These are phyloP conservation scores for Pipra filicauda DNA, from an alignment of 2,113 vertebrate genomes.

Conservation along the genomic window DNA sequence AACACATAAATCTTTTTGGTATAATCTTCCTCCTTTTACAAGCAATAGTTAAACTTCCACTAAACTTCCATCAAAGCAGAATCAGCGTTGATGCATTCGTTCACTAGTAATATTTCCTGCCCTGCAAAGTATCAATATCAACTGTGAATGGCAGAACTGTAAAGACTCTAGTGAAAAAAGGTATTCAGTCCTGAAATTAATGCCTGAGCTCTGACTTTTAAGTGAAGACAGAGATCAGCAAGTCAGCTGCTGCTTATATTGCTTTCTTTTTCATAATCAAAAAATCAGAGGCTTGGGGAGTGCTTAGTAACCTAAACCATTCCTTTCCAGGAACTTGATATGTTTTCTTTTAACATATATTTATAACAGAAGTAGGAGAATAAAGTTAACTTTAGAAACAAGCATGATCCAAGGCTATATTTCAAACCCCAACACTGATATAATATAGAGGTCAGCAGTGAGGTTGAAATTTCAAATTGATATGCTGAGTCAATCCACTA, in stretches of 20 bases:
- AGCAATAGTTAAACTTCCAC: neutral
- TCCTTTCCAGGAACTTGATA: neutral
- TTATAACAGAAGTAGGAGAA: too few species aligned
- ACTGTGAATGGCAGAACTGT: neutral
- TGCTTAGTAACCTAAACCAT: neutral
- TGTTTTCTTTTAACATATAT: neutral
- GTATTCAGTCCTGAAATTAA: neutral
- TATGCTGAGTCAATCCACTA: neutral
- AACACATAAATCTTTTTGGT: neutral
- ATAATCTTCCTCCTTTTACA: neutral
- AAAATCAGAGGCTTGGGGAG: neutral
- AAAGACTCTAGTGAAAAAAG: neutral
- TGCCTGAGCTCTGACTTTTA: neutral
- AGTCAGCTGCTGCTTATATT: neutral
- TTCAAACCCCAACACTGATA: neutral
- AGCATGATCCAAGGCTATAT: neutral
- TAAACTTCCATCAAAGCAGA: neutral
- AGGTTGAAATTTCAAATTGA: neutral
- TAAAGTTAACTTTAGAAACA: neutral
- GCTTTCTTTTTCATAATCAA: neutral
- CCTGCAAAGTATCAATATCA: neutral
- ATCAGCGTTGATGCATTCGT: neutral
- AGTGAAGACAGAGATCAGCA: neutral
- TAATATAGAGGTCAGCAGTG: neutral
- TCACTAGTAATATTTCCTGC: neutral